A percentile compares a stretch with the other conserved stretches of the same genome.
Conservation (phyloP, 2,113 vertebrate genomes). For the Oxyura jamaicensis region DNA sequence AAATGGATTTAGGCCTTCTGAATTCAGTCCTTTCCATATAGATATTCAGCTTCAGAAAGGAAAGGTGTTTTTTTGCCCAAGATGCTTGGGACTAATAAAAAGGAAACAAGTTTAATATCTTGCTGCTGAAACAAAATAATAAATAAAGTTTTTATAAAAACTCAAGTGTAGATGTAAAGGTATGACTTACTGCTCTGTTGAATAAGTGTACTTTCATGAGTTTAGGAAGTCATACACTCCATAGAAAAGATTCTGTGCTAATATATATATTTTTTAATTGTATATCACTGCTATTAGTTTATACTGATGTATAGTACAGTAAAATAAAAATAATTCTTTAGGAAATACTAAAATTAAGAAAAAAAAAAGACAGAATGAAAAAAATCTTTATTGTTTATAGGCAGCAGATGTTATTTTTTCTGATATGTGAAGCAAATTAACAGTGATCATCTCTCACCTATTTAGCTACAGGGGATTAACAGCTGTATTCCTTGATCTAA, state of each 20-base stretch:
- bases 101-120: not conserved
- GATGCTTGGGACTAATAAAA: not conserved
- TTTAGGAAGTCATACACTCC: not conserved
- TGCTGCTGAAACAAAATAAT: not conserved
- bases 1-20: not conserved
- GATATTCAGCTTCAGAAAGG: not conserved
- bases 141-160: not conserved
- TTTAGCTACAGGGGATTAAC: not conserved
- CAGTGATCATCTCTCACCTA: not conserved
- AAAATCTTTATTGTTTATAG: not conserved
- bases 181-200: not conserved
- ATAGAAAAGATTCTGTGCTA: not conserved
- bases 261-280: not conserved
- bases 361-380: not conserved
- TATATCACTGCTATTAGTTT: not conserved
- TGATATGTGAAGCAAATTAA: not conserved
- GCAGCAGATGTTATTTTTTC: not conserved
- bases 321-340: not conserved
- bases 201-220: not conserved
- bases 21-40: not conserved
- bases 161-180: not conserved
- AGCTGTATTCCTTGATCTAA: not conserved
- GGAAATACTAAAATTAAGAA: not conserved
- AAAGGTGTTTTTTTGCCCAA: not conserved
- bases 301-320: fast-evolving